Base-by-base conservation (phyloP, 2,113 vertebrate genomes). In the Vulpes lagopus region DNA sequence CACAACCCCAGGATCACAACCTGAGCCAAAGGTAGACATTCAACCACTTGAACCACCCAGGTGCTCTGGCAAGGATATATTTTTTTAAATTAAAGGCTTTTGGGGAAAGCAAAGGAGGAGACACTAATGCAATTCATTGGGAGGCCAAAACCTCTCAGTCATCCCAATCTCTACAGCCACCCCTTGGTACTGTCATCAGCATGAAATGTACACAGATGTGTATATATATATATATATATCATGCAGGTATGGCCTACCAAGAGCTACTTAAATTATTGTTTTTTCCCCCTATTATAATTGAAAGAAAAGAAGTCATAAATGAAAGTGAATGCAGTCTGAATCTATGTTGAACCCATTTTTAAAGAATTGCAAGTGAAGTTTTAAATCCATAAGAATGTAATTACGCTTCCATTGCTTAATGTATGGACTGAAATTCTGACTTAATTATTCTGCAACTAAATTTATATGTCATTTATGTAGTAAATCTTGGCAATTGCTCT, bases 381-480 rank as follows among this genome's bases (percentile, higher is more conserved):
- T 92, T 96, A 89, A 96, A 60, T 98, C 69, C 93, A 73, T 89
- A 92, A 96, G 94, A 97, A 96, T 94, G 93, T 97, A 97, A 49
- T 62, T 64, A 97, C 51, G n/a, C 85, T 91, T 94, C 95, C 93
- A 96, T 83, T 98, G 96, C 92, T 96, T 98, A 97, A 98, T 96
- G 97, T 96, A 97, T 79, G 93, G 89, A 88, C 38, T 95, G 43
- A 96, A 94, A 81, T 94, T 97, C 96, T 92, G 95, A 96, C 98
- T 98, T 98, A 95, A 95, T 98, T 97, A 97, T 97, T 96, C 79
- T 95, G 80, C 22, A 86, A 65, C 96, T 97, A 97, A 98, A 95
- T 98, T 88, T 97, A 96, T 76, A 89, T 96, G 51, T 83, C 97
- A 95, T 98, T 98, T 98, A 90, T 96, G 20, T 97, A 51, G 92